phyloP scores from a whole-genome alignment of 2,888 invertebrate species.

The Atethmia centrago region DNA sequence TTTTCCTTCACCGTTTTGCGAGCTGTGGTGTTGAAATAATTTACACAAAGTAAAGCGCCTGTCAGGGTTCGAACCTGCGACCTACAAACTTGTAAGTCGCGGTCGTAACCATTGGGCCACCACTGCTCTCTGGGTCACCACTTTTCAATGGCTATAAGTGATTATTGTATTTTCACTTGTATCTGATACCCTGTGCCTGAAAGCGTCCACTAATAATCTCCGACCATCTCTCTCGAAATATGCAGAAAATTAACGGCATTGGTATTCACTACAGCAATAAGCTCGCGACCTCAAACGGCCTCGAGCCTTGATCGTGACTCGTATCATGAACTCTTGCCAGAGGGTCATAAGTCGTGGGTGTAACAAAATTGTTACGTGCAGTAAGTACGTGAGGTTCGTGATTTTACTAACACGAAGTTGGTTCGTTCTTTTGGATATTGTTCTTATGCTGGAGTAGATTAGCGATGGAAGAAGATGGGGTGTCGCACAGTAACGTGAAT shows the following conservation, averaged over 20 bases:
- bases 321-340: conserved; percentile 22
- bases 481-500: background rate
- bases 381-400: conserved; percentile 26
- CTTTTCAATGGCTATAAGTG: too few relatives aligned
- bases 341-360: conserved; percentile 29
- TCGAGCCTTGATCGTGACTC: conserved; percentile 52
- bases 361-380: conserved; percentile 36
- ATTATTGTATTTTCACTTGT: background rate
- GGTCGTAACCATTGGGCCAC: too few relatives aligned
- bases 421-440: background rate
- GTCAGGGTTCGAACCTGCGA: too few relatives aligned
- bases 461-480: background rate
- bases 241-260: conserved; percentile 6
- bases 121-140: too few relatives aligned
- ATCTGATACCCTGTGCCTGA: background rate
- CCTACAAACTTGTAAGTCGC: too few relatives aligned
- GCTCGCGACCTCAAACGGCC: conserved; percentile 49
- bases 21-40: too few relatives aligned
- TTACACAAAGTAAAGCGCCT: too few relatives aligned
- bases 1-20: too few relatives aligned
- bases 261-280: conserved; percentile 15
- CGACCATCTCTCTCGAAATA: background rate
- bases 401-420: conserved; percentile 27
- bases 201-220: background rate
- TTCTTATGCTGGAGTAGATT: background rate